These are phyloP conservation scores for Anomalospiza imberbis DNA, from an alignment of 2,797 vertebrate genomes.

Conservation along the genomic window DNA sequence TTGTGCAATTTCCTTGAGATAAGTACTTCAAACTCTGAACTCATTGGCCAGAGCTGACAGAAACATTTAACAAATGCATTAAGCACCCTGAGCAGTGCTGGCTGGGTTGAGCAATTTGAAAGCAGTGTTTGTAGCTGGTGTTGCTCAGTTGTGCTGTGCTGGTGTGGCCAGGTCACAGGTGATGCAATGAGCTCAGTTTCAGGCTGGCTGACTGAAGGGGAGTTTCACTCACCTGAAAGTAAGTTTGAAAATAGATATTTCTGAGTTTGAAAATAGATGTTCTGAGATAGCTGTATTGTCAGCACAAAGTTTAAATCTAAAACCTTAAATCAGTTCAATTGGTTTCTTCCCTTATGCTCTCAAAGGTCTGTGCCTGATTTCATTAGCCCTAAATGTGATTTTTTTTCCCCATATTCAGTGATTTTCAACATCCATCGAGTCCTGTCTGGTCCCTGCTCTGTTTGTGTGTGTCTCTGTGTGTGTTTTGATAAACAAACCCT, in stretches of 20 bases:
- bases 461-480: neutral
- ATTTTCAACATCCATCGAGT: neutral
- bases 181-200: neutral
- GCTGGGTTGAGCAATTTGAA: neutral
- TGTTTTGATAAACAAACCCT: neutral
- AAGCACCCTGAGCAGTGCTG: neutral
- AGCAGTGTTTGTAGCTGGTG: neutral
- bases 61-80: neutral
- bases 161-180: neutral
- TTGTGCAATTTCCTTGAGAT: slow-evolving; percentile 33
- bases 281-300: neutral
- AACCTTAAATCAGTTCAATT: neutral
- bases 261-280: neutral
- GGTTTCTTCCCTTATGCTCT: neutral
- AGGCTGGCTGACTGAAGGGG: neutral
- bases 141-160: neutral
- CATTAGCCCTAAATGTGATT: slow-evolving; percentile 13
- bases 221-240: neutral
- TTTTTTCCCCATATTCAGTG: neutral
- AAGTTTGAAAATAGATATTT: neutral
- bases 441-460: neutral
- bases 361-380: slow-evolving; percentile 34
- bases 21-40: neutral
- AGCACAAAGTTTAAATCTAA: neutral
- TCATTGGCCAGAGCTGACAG: neutral